Evolutionary conservation across 2,797 vertebrate genomes (phyloP), one percentile per base, ranked within the genome.

Genomic region (Anabas testudineus): DNA sequence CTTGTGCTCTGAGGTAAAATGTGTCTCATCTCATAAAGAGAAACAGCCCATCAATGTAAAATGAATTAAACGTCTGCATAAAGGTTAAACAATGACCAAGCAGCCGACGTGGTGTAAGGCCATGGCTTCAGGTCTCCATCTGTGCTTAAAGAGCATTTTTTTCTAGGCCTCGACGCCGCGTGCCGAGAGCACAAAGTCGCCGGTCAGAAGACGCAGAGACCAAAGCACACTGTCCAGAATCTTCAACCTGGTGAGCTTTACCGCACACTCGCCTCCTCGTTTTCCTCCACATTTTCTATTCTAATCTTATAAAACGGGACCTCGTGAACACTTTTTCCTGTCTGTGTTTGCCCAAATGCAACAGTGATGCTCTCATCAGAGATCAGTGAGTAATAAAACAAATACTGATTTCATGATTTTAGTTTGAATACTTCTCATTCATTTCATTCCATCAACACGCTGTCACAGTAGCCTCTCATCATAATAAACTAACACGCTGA

Each of bases 221-320:
- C 93, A 94, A 81, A 93, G 93, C 83, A 95, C 94, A 69, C 87
- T 95, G 89, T 95, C 94, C 92, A 87, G 88, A 91, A 73, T 95
- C 93, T 94, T 95, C 94, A 95, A 88, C 91, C 88, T 94, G 94
- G 94, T 95, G 92, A 94, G 93, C 80, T 68, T n/a, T 3, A 36
- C 52, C n/a, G 24, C 59, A 67, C 9, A 2, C 28, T 37, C 24
- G 10, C 26, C 36, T n/a, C 22, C 24, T 28, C 37, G 16, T 15
- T 48, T 41, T 7, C 15, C 59, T 22, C 41, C 32, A 43, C 45
- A 10, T 39, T 9, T 13, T 19, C 26, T 24, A 21, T 52, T 34
- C 56, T 21, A 22, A 24, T 9, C 37, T n/a, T 65, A 43, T 71
- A 48, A 77, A 78, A 26, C 28, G 18, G 28, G 55, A 48, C 53